Evolutionary conservation across 2,888 invertebrate genomes (phyloP).

Genomic region (Scaptomyza cyrtandrae): DNA sequence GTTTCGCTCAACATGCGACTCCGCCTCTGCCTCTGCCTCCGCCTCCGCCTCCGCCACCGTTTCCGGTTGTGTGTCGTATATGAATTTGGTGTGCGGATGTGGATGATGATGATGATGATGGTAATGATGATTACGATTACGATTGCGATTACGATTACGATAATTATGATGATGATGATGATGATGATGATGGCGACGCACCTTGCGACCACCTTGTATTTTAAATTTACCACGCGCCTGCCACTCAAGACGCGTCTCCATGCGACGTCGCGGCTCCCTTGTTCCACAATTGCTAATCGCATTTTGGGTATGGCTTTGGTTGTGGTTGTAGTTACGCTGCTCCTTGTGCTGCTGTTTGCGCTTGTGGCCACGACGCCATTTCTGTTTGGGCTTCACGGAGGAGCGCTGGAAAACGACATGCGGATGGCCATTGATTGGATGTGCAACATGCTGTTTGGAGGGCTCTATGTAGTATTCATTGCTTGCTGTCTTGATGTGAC

Average conservation of each 20-base stretch:
- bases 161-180: constrained; percentile 14
- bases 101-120: constrained; percentile 47
- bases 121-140: constrained; percentile 48
- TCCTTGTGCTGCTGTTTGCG: constrained; percentile 51
- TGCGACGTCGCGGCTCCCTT: constrained; percentile 85
- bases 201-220: constrained; percentile 84
- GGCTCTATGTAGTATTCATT: constrained; percentile 91
- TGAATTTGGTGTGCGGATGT: constrained; percentile 60
- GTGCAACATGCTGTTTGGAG: constrained; percentile 85
- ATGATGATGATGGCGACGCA: constrained; percentile 81
- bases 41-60: constrained; percentile 2
- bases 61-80: constrained; percentile 50
- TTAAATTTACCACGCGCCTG: constrained; percentile 85
- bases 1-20: constrained; percentile 66
- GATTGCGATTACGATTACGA: constrained; percentile 3
- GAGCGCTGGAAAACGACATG: constrained; percentile 89
- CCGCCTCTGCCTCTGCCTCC: not conserved
- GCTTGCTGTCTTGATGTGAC: constrained; percentile 88
- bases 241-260: constrained; percentile 87
- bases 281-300: constrained; percentile 86
- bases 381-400: constrained; percentile 85
- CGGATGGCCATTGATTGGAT: constrained; percentile 85
- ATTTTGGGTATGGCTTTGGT: constrained; percentile 80
- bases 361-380: constrained; percentile 47
- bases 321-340: constrained; percentile 63